Conservation (phyloP, 2,113 vertebrate species). For the Acrocephalus kingi region DNA sequence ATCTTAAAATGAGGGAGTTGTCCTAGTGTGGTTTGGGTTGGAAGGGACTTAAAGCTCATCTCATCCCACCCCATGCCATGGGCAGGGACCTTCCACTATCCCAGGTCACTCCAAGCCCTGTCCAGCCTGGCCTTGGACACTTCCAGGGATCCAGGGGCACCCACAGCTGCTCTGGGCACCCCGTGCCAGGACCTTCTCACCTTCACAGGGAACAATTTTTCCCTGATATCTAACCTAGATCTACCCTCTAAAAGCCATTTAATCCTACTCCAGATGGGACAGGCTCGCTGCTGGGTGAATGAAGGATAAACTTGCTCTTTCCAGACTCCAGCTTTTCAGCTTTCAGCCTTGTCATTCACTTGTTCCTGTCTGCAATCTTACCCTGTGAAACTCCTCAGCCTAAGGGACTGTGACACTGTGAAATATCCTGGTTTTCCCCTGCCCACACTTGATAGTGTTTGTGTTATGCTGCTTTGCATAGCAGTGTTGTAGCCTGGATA, state of each 20-base stretch:
- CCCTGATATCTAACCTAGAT: not conserved
- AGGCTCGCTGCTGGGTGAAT: not conserved
- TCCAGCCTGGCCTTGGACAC: not conserved
- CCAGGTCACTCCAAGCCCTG: fast-evolving
- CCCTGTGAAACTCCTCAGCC: not conserved
- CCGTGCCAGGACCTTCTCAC: not conserved
- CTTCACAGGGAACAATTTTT: not conserved
- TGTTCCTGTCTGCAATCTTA: not conserved
- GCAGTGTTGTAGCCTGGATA: not conserved
- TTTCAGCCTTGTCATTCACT: not conserved
- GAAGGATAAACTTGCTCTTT: not conserved
- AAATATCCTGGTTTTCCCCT: not conserved
- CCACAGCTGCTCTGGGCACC: not conserved
- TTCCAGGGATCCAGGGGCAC: not conserved
- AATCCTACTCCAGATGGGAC: not conserved
- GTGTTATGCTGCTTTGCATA: slow-evolving; percentile 13
- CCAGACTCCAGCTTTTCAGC: not conserved
- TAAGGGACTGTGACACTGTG: not conserved
- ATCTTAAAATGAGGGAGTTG: not conserved
- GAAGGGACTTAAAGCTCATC: not conserved
- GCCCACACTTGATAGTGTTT: not conserved
- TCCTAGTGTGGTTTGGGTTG: not conserved
- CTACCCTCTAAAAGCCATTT: not conserved
- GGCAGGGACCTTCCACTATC: not conserved
- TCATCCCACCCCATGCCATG: not conserved